Evolutionary conservation across 2,888 invertebrate genomes (phyloP).

Genomic region (Cryptosula pallasiana): DNA sequence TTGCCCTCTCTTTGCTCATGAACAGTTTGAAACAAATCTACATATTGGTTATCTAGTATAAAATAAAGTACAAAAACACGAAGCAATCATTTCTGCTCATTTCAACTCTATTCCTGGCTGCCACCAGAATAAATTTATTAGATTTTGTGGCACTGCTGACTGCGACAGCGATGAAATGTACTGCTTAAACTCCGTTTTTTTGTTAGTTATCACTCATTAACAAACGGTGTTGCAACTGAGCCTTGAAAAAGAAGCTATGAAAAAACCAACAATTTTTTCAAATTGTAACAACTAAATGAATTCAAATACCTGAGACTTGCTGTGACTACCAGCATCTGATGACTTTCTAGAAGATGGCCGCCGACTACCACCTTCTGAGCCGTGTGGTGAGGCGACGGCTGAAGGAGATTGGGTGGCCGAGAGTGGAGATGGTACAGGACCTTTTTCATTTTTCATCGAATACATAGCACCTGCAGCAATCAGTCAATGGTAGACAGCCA

Average conservation of each 20-base stretch:
- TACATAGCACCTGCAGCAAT: neutral
- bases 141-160: too few relatives aligned
- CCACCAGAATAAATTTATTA: too few relatives aligned
- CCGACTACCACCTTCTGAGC: neutral
- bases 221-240: too few relatives aligned
- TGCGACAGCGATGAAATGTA: too few relatives aligned
- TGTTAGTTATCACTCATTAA: too few relatives aligned
- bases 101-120: too few relatives aligned
- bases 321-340: neutral
- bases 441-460: constrained; percentile 5
- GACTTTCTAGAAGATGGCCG: neutral
- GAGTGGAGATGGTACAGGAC: neutral
- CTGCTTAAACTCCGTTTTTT: too few relatives aligned
- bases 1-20: too few relatives aligned
- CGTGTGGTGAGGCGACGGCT: constrained; percentile 7
- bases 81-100: too few relatives aligned
- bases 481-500: neutral
- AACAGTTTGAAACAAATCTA: too few relatives aligned
- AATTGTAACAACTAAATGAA: neutral
- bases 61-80: too few relatives aligned
- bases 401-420: neutral
- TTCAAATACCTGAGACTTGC: neutral
- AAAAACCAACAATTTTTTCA: neutral
- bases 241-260: neutral
- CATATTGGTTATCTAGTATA: too few relatives aligned